Percentiles rank a stretch among this genome's conserved stretches.
These are phyloP conservation scores for Cyclura pinguis DNA, from an alignment of 2,797 vertebrate species.

Conservation along the genomic window DNA sequence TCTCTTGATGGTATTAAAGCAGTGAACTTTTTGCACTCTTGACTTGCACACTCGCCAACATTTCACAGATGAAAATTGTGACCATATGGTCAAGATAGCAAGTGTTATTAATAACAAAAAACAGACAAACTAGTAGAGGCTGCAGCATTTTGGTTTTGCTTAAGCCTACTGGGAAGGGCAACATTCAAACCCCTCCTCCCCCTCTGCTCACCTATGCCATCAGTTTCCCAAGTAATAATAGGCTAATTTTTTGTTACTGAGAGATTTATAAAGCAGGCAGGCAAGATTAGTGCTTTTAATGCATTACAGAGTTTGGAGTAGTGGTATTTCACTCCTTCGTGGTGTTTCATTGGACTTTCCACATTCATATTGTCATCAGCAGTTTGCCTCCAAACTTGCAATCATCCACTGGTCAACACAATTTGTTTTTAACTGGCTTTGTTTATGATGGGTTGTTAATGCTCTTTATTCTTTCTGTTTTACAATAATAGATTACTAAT, in stretches of 20 bases:
- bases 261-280: not conserved
- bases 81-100: too few species aligned
- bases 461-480: slow-evolving; percentile 42
- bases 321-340: not conserved
- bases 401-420: not conserved
- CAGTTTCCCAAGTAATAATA: not conserved
- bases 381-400: not conserved
- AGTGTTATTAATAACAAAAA: too few species aligned
- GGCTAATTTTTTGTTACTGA: not conserved
- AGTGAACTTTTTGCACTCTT: too few species aligned
- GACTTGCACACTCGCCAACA: too few species aligned
- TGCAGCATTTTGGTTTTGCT: too few species aligned
- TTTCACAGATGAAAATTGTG: too few species aligned
- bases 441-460: not conserved
- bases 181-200: too few species aligned
- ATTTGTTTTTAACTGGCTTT: slow-evolving; percentile 1
- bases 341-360: not conserved
- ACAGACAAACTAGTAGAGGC: too few species aligned
- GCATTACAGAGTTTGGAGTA: not conserved
- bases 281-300: not conserved
- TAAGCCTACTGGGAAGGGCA: too few species aligned
- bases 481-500: slow-evolving; percentile 48
- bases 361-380: not conserved
- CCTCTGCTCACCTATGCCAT: not conserved
- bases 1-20: too few species aligned